Conservation (phyloP, 2,113 vertebrate species). For the Aplodontia rufa region DNA sequence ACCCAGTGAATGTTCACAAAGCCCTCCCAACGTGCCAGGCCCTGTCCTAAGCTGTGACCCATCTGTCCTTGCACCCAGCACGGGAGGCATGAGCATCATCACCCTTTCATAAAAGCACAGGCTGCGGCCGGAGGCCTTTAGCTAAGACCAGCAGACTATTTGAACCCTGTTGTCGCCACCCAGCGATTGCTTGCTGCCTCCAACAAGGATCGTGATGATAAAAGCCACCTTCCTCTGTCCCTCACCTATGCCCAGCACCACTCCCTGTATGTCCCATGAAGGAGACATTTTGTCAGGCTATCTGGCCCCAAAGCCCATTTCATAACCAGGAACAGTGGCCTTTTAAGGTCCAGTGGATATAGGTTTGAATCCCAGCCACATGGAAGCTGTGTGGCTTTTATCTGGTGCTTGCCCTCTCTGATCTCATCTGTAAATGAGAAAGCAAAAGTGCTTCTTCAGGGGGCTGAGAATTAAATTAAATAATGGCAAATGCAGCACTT, state of each 20-base stretch:
- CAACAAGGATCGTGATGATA: rapidly evolving
- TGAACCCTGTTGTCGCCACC: background rate
- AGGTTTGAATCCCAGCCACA: background rate
- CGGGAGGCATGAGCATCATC: background rate
- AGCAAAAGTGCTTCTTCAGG: background rate
- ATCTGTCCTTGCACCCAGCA: background rate
- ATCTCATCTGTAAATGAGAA: background rate
- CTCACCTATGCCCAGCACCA: rapidly evolving
- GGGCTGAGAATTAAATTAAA: background rate
- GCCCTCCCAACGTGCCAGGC: background rate
- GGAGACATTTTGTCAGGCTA: background rate
- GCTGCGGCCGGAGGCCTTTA: background rate
- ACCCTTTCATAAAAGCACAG: background rate
- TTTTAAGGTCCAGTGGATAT: background rate
- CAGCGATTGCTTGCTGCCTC: background rate
- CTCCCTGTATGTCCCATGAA: rapidly evolving
- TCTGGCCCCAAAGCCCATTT: background rate
- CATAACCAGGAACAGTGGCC: background rate
- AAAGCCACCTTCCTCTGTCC: rapidly evolving
- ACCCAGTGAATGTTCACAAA: background rate
- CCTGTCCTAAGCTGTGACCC: background rate
- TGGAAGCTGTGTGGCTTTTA: background rate
- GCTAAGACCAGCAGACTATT: background rate
- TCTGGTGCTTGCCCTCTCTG: background rate
- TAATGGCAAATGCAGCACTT: background rate